phyloP scores from a whole-genome alignment of 1,140 invertebrate species.

The Aphaenogaster ashmeadi region DNA sequence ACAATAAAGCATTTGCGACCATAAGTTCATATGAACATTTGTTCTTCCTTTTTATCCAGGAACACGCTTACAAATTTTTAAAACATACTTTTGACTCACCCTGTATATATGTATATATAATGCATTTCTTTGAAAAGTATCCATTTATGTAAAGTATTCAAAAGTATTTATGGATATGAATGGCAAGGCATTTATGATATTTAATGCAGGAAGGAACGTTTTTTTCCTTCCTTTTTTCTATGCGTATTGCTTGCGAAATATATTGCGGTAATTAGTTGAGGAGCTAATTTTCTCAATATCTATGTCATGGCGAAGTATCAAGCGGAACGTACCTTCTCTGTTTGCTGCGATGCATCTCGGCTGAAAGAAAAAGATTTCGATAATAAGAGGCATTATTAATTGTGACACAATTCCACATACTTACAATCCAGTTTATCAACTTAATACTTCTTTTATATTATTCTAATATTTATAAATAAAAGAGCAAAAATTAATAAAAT shows the following conservation, averaged over 20 bases:
- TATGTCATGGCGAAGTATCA: conserved; percentile 44
- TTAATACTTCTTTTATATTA: background rate
- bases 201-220: background rate
- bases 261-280: conserved; percentile 5
- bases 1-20: too few species aligned
- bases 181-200: background rate
- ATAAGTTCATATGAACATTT: too few species aligned
- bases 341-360: background rate
- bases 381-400: background rate
- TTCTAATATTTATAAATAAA: background rate
- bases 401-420: background rate
- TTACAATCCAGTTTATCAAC: background rate
- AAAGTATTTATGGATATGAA: background rate
- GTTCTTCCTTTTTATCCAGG: too few species aligned
- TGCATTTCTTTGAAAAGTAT: background rate
- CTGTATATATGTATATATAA: background rate
- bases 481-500: background rate
- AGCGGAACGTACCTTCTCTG: conserved; percentile 44
- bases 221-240: background rate
- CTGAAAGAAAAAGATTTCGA: conserved; percentile 39
- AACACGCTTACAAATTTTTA: too few species aligned
- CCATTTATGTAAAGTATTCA: too few species aligned
- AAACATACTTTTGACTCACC: too few species aligned
- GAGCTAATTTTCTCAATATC: conserved; percentile 42
- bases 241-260: background rate